Conservation (phyloP, 2,888 invertebrate genomes). For the Parascotia fuliginaria region DNA sequence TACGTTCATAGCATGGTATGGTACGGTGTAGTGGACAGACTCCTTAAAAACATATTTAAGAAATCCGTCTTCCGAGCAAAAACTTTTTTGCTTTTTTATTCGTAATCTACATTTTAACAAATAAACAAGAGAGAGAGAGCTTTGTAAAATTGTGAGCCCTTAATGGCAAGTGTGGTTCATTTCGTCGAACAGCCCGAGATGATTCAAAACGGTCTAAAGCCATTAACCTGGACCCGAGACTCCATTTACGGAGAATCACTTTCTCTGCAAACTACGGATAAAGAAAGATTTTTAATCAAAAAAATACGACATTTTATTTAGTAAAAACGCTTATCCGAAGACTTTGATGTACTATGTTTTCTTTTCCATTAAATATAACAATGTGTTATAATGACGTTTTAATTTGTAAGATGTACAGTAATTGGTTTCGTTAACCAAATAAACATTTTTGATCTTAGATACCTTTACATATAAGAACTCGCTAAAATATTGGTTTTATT, state of each 20-base stretch:
- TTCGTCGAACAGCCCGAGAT: conserved; percentile 43
- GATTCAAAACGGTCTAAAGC: conserved; percentile 39
- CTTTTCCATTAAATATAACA: conserved; percentile 30
- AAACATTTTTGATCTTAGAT: too few relatives aligned
- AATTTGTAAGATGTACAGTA: conserved; percentile 17
- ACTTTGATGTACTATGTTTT: conserved; percentile 16
- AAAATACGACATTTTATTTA: conserved; percentile 36
- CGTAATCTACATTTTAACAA: background rate
- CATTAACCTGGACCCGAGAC: conserved; percentile 49
- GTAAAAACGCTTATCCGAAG: conserved; percentile 11
- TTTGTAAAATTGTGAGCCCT: background rate
- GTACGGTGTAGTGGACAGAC: too few relatives aligned
- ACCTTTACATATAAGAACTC: too few relatives aligned
- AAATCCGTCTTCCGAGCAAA: too few relatives aligned
- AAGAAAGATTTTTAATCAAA: conserved; percentile 46
- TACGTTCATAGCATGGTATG: too few relatives aligned
- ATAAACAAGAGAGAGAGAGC: background rate
- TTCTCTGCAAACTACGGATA: conserved; percentile 52
- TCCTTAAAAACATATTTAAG: too few relatives aligned
- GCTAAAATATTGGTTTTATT: too few relatives aligned
- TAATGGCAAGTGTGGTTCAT: conserved; percentile 17
- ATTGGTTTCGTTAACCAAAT: too few relatives aligned
- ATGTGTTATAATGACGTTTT: conserved; percentile 24
- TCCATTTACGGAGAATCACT: conserved; percentile 60
- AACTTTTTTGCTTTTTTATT: background rate